Evolutionary conservation across 2,797 vertebrate species (phyloP).

Genomic region (Onychomys leucogaster): DNA sequence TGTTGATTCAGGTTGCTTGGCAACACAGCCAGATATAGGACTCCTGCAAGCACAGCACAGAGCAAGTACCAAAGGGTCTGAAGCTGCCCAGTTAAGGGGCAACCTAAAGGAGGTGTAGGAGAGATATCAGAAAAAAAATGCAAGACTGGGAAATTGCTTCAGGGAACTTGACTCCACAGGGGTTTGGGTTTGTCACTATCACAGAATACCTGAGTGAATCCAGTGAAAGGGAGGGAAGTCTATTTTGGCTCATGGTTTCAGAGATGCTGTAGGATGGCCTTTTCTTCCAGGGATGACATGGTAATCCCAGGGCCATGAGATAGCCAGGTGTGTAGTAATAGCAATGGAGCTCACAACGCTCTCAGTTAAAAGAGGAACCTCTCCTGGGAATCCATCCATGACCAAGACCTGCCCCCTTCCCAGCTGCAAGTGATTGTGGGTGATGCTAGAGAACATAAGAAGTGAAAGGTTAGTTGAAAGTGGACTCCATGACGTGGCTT

Average conservation of each 20-base stretch:
- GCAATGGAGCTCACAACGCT: neutral
- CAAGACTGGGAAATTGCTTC: neutral
- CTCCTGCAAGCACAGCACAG: neutral
- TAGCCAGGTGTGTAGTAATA: neutral
- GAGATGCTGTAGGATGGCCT: neutral
- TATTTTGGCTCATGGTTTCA: neutral
- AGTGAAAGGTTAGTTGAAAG: neutral
- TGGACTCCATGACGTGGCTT: neutral
- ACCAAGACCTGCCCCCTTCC: neutral
- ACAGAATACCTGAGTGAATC: neutral
- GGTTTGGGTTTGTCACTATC: neutral
- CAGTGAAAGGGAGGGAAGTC: neutral
- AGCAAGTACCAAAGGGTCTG: neutral
- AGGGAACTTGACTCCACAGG: neutral
- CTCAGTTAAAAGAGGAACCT: neutral
- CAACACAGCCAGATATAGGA: neutral
- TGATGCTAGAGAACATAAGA: neutral
- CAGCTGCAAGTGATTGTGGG: neutral
- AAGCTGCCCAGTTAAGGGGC: neutral
- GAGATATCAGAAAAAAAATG: neutral
- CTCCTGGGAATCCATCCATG: neutral
- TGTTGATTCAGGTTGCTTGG: neutral
- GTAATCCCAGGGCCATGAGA: neutral
- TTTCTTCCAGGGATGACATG: neutral
- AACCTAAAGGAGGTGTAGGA: neutral